Evolutionary conservation across 1,140 invertebrate genomes (phyloP).

Genomic region (Holotrichia oblita): DNA sequence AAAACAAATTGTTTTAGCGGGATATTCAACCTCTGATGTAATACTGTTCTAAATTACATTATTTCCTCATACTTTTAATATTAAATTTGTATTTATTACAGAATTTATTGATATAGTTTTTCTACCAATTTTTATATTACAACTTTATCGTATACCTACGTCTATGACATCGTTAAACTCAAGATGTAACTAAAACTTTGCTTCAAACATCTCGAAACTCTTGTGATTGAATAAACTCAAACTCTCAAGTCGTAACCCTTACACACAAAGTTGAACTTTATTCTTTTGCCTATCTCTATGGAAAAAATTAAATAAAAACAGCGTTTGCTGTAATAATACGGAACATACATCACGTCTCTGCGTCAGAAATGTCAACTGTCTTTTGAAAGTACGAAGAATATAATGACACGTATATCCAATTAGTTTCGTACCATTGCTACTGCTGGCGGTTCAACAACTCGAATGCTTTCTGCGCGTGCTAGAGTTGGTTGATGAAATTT

Average conservation of each 20-base stretch:
- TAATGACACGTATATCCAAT: constrained; percentile 28
- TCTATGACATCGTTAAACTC: too few relatives aligned
- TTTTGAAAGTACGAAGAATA: constrained; percentile 25
- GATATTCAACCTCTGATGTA: too few relatives aligned
- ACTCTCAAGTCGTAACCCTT: background rate
- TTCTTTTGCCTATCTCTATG: background rate
- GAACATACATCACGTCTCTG: constrained; percentile 24
- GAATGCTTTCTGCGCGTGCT: background rate
- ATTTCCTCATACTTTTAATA: too few relatives aligned
- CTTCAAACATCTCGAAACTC: too few relatives aligned
- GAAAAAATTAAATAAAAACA: constrained; percentile 1
- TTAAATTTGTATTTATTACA: too few relatives aligned
- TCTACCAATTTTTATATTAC: too few relatives aligned
- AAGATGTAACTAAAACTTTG: too few relatives aligned
- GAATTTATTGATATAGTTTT: too few relatives aligned
- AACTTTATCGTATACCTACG: too few relatives aligned
- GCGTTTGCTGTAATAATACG: background rate
- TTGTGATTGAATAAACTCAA: too few relatives aligned
- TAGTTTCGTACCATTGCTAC: background rate
- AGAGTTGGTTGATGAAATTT: background rate
- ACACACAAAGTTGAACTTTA: background rate
- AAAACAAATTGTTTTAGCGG: background rate
- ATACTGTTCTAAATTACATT: too few relatives aligned
- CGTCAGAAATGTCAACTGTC: background rate
- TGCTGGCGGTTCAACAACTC: background rate